phyloP scores from a whole-genome alignment of 1,140 invertebrate species.

The Heliconius congener region DNA sequence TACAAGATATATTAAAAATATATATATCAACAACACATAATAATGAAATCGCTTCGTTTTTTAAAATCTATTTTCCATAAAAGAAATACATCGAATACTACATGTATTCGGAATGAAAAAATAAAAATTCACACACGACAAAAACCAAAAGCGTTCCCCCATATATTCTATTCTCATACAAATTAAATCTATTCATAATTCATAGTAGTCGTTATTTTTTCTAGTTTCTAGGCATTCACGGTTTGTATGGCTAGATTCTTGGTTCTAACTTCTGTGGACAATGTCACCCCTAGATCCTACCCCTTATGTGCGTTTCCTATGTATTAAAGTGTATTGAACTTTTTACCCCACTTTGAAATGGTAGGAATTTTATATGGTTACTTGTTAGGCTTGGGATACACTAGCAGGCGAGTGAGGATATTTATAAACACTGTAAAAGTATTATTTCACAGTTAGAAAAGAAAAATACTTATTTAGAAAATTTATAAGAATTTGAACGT shows the following conservation, averaged over 20 bases:
- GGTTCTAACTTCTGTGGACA: slow-evolving; percentile 21
- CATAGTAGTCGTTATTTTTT: background rate
- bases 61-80: too few species aligned
- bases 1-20: too few species aligned
- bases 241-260: slow-evolving; percentile 25
- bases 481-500: too few species aligned
- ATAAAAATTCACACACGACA: background rate
- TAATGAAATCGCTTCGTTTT: too few species aligned
- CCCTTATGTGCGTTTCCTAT: slow-evolving; percentile 37
- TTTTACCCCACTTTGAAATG: slow-evolving; percentile 35
- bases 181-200: background rate
- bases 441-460: too few species aligned
- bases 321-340: slow-evolving; percentile 33
- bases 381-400: slow-evolving; percentile 16
- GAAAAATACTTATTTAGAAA: too few species aligned
- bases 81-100: too few species aligned
- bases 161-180: background rate
- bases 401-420: background rate
- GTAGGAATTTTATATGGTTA: slow-evolving; percentile 32
- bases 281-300: slow-evolving; percentile 15
- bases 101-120: too few species aligned
- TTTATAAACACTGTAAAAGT: too few species aligned
- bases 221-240: slow-evolving; percentile 23
- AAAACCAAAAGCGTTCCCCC: background rate
- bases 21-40: too few species aligned